Evolutionary conservation across 2,888 invertebrate species (phyloP), one percentile per base, ranked within the genome.

Genomic region (Apamea anceps): DNA sequence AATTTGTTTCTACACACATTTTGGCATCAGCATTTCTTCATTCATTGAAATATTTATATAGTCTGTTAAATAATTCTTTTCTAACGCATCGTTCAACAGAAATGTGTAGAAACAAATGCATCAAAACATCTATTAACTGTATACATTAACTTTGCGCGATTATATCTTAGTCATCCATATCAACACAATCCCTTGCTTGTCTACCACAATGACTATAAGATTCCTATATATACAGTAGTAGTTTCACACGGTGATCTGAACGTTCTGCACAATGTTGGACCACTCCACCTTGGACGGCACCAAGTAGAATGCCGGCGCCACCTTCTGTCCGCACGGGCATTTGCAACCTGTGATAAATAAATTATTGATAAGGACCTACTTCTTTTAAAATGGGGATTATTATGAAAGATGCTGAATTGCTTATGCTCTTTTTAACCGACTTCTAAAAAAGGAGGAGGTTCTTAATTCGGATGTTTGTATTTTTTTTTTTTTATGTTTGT

Each of bases 261-360:
- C 98, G 94, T 99, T 99, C 94, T 99, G 98, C 75, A 99, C 98
- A 75, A 98, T 98, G 94, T 98, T 99, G 81, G 98, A 98, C 97
- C 98, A 98, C 95, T 99, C 99, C 83, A 99, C 98, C 96, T 99
- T 99, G 67, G 98, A 98, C 63, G 98, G 99, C 90, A 98, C 98
- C 89, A 99, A 97, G 95, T 99, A 99, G 97, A 99, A 99, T 45
- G 99, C 99, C 0, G 99, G 99, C 25, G 99, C 98, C 81, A 99
- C 98, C 95, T 98, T 98, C 84, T 98, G 98, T 0, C 99, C 99
- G 94, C 99, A 99, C 0, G 99, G 99, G 94, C 99, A 99, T 90
- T 98, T 98, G 91, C 98, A 99, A 77, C 99, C 98, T 97, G 96
- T 60, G 93, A 82, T 75, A 83, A 80, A 82, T 25, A 72, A 4